phyloP scores from a whole-genome alignment of 1,140 invertebrate genomes.

The Homarus americanus region DNA sequence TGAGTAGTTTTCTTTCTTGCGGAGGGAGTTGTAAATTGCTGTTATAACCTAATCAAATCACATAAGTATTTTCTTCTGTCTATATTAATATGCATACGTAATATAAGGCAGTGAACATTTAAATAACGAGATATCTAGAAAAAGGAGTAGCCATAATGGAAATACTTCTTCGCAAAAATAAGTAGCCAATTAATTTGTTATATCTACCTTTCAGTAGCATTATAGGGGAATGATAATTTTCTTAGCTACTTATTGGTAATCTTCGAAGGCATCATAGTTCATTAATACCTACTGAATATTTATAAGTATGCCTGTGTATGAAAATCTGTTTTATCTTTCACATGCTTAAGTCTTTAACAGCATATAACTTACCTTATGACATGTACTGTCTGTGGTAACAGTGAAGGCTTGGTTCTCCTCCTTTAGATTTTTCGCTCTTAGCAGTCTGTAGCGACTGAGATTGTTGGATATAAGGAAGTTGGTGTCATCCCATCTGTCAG shows the following conservation, averaged over 20 bases:
- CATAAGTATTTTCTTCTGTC: too few relatives aligned
- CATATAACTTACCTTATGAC: conserved; percentile 20
- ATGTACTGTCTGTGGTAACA: not conserved
- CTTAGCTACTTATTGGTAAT: not conserved
- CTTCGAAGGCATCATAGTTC: too few relatives aligned
- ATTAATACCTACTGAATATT: not conserved
- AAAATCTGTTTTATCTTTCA: not conserved
- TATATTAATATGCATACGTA: too few relatives aligned
- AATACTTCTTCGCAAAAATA: too few relatives aligned
- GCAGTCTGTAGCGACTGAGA: conserved; percentile 24
- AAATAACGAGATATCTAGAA: too few relatives aligned
- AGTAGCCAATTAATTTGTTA: not conserved
- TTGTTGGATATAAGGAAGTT: not conserved
- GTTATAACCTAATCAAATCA: too few relatives aligned
- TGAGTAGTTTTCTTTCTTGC: too few relatives aligned
- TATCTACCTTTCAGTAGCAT: not conserved
- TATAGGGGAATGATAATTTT: not conserved
- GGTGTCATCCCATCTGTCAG: conserved; percentile 9
- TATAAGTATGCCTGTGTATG: too few relatives aligned
- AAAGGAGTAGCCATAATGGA: too few relatives aligned
- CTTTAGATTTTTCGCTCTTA: conserved; percentile 11
- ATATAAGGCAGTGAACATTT: not conserved
- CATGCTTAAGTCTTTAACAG: not conserved
- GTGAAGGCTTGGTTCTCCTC: conserved; percentile 44
- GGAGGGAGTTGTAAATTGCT: too few relatives aligned